Percentiles rank a stretch among this genome's conserved stretches.
phyloP scores from a whole-genome alignment of 2,113 vertebrate species.

The Thalassoma bifasciatum region DNA sequence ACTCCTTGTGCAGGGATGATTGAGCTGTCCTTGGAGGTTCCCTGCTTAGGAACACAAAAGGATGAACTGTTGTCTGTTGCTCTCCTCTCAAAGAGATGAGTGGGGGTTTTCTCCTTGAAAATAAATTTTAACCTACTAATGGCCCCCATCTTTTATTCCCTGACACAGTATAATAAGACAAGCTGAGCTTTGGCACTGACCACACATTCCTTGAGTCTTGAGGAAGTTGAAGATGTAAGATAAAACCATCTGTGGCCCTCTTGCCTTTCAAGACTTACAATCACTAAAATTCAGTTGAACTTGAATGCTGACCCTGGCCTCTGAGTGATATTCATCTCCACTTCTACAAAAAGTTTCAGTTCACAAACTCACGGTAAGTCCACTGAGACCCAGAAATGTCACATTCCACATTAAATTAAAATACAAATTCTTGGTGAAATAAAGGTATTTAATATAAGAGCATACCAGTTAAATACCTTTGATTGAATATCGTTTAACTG shows the following conservation, averaged over 20 bases:
- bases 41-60: neutral
- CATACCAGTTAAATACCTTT: neutral
- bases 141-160: neutral
- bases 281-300: neutral
- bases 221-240: slow-evolving; percentile 21
- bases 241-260: slow-evolving; percentile 1
- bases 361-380: neutral
- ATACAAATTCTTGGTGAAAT: neutral
- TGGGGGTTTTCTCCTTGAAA: neutral
- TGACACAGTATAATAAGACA: neutral
- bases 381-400: too few relatives aligned
- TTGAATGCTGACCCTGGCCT: slow-evolving; percentile 1
- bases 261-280: neutral
- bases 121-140: neutral
- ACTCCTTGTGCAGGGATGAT: neutral
- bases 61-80: neutral
- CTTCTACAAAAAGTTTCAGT: neutral
- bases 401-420: too few relatives aligned
- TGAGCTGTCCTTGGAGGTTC: slow-evolving; percentile 1
- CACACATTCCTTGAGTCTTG: neutral
- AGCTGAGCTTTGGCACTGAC: neutral
- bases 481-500: too few relatives aligned
- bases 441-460: neutral
- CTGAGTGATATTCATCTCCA: neutral
- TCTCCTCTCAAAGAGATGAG: neutral